Base-by-base conservation (phyloP, 2,888 invertebrate genomes). In the Orthonevra nobilis region DNA sequence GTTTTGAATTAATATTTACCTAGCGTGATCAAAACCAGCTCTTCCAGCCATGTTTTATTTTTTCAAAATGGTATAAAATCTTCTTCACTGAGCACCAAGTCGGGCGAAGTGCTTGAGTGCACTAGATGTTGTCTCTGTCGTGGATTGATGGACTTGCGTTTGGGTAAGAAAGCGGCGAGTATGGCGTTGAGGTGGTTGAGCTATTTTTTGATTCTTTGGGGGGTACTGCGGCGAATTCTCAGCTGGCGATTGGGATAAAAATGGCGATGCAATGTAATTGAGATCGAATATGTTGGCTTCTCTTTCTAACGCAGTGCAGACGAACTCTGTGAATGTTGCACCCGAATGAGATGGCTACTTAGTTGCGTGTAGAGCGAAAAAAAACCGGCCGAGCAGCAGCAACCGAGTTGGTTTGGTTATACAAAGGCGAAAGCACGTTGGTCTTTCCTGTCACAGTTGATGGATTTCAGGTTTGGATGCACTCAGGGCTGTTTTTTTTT, bases 31-130 rank as follows among this genome's bases (percentile, higher is more conserved):
- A 91, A 92, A 94, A 91, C 93, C 93, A 93, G 93, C 92, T 91
- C 94, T 94, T 91, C 94, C 94, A 92, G 95, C 95, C 95, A 95
- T 95, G 93, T 95, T 95, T 93, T 87, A 87, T 88, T 88, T 87
- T 87, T 86, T 87, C 83, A 85, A 85, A 86, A 86, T 87, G 87
- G 84, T 84, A 72, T 83, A 83, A 86, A 82, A 75, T 46, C 28
- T 30, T 64, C 34, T 58, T 70, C 38, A 66, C 66, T n/a, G n/a
- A 79, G 56, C 73, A 61, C 15, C 34, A 79, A 70, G 19, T 58
- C 61, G 61, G 56, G 79, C 73, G 60, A 79, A 68, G 42, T 73
- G 46, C 64, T 60, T 40, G 26, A 56, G 26, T 48, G 56, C 50
- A 56, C 14, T 58, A 17, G 7, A 3, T 19, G 28, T 5, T 50